Evolutionary conservation across 2,113 vertebrate species (phyloP).

Genomic region (Numida meleagris): DNA sequence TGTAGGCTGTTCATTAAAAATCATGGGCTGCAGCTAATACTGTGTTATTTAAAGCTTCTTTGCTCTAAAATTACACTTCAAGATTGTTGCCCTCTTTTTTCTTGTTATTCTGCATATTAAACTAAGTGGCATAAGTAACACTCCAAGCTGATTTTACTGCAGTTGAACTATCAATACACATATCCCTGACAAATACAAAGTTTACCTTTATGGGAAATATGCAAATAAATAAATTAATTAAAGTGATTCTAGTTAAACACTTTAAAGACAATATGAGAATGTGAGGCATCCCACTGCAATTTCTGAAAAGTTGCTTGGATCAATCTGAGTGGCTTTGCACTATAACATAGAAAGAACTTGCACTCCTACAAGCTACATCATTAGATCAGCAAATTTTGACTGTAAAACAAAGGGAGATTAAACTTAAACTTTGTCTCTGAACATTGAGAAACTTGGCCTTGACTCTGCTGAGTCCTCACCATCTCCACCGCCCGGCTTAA

Average conservation of each 20-base stretch:
- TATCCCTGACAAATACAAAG: not conserved
- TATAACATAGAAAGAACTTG: not conserved
- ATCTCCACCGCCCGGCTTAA: not conserved
- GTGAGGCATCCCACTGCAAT: not conserved
- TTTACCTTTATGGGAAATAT: not conserved
- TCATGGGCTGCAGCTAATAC: rapidly evolving
- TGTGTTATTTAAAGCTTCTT: not conserved
- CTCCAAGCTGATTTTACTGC: not conserved
- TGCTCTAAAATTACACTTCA: not conserved
- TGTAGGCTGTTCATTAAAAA: not conserved
- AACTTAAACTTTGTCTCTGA: not conserved
- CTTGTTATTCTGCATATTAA: not conserved
- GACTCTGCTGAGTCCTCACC: not conserved
- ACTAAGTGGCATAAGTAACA: not conserved
- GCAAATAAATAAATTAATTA: not conserved
- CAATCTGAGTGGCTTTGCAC: not conserved
- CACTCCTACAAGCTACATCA: not conserved
- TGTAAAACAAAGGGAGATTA: not conserved
- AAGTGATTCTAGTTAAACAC: not conserved
- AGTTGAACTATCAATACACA: not conserved
- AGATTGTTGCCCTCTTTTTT: not conserved
- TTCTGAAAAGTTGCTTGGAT: not conserved
- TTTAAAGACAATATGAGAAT: not conserved
- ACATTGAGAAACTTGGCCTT: not conserved
- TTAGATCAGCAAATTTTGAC: not conserved